Percentiles rank a stretch among this genome's conserved stretches.
These are phyloP conservation scores for Cyclopterus lumpus DNA, from an alignment of 2,797 vertebrate species.

Conservation along the genomic window DNA sequence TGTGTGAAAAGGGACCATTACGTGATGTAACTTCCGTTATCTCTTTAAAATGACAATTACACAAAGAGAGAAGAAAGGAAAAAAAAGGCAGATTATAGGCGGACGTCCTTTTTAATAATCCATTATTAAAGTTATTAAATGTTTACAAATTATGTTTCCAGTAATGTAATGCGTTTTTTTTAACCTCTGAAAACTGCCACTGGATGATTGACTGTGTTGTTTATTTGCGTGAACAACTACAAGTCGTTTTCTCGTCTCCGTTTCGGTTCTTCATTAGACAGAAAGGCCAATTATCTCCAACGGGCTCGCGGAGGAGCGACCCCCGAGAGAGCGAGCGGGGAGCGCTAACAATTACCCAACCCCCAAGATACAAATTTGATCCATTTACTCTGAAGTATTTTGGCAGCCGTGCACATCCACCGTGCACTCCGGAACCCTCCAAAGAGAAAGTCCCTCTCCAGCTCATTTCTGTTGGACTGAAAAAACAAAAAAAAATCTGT, in stretches of 20 bases:
- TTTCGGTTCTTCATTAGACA: slow-evolving; percentile 55
- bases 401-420: slow-evolving; percentile 34
- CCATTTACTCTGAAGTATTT: slow-evolving; percentile 57
- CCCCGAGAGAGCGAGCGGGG: slow-evolving; percentile 49
- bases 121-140: slow-evolving; percentile 29
- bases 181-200: slow-evolving; percentile 7
- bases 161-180: not conserved
- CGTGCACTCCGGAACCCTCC: slow-evolving; percentile 17
- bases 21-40: not conserved
- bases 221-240: slow-evolving; percentile 26
- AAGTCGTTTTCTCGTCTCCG: slow-evolving; percentile 9
- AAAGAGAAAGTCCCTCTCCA: slow-evolving; percentile 32
- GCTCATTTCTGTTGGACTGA: slow-evolving; percentile 30
- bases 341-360: slow-evolving; percentile 63
- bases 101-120: not conserved
- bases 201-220: slow-evolving; percentile 19
- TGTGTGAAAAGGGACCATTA: slow-evolving; percentile 11
- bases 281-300: slow-evolving; percentile 70
- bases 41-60: slow-evolving; percentile 15
- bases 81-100: not conserved
- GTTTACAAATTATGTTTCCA: not conserved
- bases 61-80: slow-evolving; percentile 14
- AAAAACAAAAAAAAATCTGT: no score
- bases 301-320: slow-evolving; percentile 55
- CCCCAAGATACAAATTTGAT: slow-evolving; percentile 64